Base-by-base conservation (phyloP, 2,888 invertebrate genomes). In the Lypha dubia region DNA sequence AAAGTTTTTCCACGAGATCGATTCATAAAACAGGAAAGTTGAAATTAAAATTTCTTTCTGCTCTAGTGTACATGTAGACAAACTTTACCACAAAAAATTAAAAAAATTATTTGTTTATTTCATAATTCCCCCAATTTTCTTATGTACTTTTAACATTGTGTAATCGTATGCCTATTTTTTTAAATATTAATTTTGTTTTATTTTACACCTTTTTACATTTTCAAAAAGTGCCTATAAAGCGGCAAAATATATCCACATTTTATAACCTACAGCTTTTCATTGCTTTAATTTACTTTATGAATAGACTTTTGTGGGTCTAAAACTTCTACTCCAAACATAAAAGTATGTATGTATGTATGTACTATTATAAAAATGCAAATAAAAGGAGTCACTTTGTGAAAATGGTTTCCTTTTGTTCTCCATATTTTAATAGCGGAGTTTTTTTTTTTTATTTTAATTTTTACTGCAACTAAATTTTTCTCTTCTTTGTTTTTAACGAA, bases 381-480 rank as follows among this genome's bases (percentile, higher is more conserved):
- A 71, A 20, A 62, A 83, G 74, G 83, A 83, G 83, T 79, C 74
- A 60, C 60, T 79, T 70, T 63, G 83, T 70, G 58, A 56, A 83
- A 56, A 35, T 63, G 17, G 22, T 56, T 63, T 28, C 63, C 79
- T 79, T 83, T 83, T 83, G 74, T 83, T 79, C 46, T 74, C n/a
- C n/a, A n/a, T n/a, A 49, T 68, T 77, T 74, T 68, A 60, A 68
- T 74, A 53, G 24, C 38, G 17, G 8, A 41, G n/a, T n/a, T n/a
- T n/a, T n/a, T n/a, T n/a, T 49, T 67, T 65, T 67, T 67, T 68
- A 38, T 68, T 71, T 74, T 60, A 68, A 74, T 44, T 76, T 58
- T 74, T 74, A 74, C 68, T 80, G 67, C 53, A 74, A 62, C 62
- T 60, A 44, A 44, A 46, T 20, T 35, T 75, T 68, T 53, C 13